A percentile compares a stretch with the other conserved stretches of the same genome.
Conservation (phyloP, 2,797 vertebrate genomes). For the Chaetophractus vellerosus region DNA sequence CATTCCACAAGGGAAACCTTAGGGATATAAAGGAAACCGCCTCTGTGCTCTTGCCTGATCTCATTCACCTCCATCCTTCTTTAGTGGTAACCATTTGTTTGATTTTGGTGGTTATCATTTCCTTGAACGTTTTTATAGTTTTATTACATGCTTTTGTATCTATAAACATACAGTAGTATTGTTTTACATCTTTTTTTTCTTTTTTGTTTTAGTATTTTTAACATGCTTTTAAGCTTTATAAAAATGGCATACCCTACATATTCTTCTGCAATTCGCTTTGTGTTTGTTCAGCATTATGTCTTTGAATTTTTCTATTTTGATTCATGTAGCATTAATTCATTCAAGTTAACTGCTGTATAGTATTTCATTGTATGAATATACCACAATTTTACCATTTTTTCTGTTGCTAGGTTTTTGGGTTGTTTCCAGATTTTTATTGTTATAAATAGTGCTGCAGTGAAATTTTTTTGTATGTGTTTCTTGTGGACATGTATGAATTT, state of each 20-base stretch:
- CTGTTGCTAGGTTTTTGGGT: background rate
- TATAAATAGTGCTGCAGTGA: background rate
- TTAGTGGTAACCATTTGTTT: background rate
- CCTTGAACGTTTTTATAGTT: background rate
- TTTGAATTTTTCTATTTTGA: too few relatives aligned
- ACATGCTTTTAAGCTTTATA: too few relatives aligned
- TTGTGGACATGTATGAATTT: background rate
- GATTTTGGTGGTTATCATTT: background rate
- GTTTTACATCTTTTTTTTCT: too few relatives aligned
- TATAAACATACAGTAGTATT: background rate
- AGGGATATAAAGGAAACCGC: background rate
- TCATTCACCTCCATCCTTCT: background rate
- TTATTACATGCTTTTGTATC: background rate
- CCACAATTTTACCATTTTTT: background rate
- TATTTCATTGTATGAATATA: background rate
- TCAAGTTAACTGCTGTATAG: background rate
- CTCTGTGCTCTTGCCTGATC: background rate
- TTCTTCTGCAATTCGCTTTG: too few relatives aligned
- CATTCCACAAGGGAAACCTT: background rate
- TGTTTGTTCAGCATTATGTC: too few relatives aligned
- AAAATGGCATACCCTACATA: too few relatives aligned
- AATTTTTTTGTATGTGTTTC: background rate
- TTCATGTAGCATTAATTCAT: too few relatives aligned
- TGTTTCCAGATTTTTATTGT: too few relatives aligned
- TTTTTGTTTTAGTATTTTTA: too few relatives aligned